Base-by-base conservation (phyloP, 2,888 invertebrate genomes). In the Scrobipalpa atriplicella region DNA sequence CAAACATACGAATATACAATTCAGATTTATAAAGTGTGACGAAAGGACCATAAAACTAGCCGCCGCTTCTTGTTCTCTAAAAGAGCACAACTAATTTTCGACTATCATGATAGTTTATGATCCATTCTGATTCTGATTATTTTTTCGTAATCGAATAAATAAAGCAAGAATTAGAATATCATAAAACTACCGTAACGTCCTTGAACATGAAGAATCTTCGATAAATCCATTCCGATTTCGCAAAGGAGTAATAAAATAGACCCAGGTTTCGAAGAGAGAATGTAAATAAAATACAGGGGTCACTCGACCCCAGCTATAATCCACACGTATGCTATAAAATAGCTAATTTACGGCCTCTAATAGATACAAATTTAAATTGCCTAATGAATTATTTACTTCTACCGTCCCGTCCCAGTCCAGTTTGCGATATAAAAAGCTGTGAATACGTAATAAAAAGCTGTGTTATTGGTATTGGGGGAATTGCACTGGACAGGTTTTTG, bases 381-480 rank as follows among this genome's bases (percentile, higher is more conserved):
- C 70, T 68, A 71, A 74, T 78, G 73, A 75, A 76, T 75, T 75
- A 77, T 76, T 75, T 71, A 77, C 70, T 65, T 58, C n/a, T n/a
- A n/a, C n/a, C n/a, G 62, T 18, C 3, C 43, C 11, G 19, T 43
- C 13, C 58, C 43, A 19, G 19, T 41, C 61, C 58, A 10, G 61
- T 62, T 62, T 16, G 51, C 51, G 47, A 29, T 7, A 56, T n/a
- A 56, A 29, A 56, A 56, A 56, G 56, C 56, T 56, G 56, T 29
- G 19, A 36, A 56, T 56, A 8, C 11, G 29, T 36, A 47, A 19
- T 52, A 7, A 9, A 51, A 51, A n/a, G n/a, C n/a, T n/a, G 18
- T 52, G 52, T 52, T 52, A 52, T 52, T 52, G 19, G 52, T 51
- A 18, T 51, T 8, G 1, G 52, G 21, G 52, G 16, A 47, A 5